Base-by-base conservation (phyloP, 1,140 invertebrate species). In the Glossosoma conforme region DNA sequence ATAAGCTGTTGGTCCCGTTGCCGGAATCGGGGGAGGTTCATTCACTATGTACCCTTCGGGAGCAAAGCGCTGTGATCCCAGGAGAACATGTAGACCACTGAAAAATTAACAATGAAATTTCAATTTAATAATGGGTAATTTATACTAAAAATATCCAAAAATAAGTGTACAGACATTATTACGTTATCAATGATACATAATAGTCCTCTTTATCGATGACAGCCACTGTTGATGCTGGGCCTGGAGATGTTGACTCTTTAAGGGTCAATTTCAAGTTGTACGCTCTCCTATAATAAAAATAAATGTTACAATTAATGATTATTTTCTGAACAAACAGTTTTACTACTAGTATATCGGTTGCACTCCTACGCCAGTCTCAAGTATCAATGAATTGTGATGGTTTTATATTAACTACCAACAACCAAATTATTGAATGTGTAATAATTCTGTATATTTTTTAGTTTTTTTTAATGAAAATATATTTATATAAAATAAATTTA, bases 171-270 rank as follows among this genome's bases (percentile, higher is more conserved):
- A n/a, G 14, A 42, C n/a, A 24, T 24, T 25, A 44, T 44, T 67
- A 89, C 85, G 79, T 82, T 49, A 85, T 77, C 25, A 85, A 67
- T 17, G 83, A 82, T 9, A 85, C 80, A 65, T 87, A 86, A 17
- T 80, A 72, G 62, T 87, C 86, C 60, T 77, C 68, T 47, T 72
- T 69, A 68, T 87, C 85, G 40, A 83, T 77, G 42, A 78, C 79
- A 35, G 80, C 77, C 11, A 87, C 70, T 47, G 78, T 78, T 8
- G 78, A 76, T 20, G 77, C 75, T 42, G 72, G 75, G 57, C 75
- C 74, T 56, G 66, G 28, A 10, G 24, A 18, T n/a, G 38, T 35
- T 2, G 36, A 17, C 2, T 46, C 14, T 38, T 25, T 30, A 11
- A 51, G 32, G 3, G 41, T 32, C 17, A n/a, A 37, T 25, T 38